These are phyloP conservation scores for Cephus spinipes DNA, from an alignment of 2,888 invertebrate species.

Conservation along the genomic window DNA sequence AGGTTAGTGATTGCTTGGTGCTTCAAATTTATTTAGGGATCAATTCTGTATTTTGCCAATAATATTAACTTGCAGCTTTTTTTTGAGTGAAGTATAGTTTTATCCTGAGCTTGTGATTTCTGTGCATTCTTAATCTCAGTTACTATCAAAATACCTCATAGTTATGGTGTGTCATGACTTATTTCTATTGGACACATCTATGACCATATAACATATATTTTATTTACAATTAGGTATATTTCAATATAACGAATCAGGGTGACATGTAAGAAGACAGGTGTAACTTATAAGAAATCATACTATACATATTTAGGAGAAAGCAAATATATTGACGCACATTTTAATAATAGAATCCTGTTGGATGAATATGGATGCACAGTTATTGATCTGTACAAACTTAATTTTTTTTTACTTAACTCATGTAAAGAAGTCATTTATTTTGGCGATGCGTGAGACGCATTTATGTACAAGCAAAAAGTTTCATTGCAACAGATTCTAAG, in stretches of 20 bases:
- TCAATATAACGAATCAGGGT: constrained; percentile 17
- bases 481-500: not conserved
- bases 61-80: not conserved
- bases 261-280: constrained; percentile 9
- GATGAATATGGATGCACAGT: not conserved
- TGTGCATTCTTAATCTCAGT: not conserved
- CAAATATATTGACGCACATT: not conserved
- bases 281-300: not conserved
- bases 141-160: not conserved
- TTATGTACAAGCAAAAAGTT: not conserved
- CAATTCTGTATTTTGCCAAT: not conserved
- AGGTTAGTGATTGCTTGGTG: not conserved
- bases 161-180: not conserved
- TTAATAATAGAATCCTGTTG: not conserved
- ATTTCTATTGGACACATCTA: not conserved
- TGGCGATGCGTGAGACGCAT: not conserved
- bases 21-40: not conserved
- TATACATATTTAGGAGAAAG: not conserved
- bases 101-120: not conserved
- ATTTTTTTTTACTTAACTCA: not conserved
- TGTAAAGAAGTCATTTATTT: not conserved
- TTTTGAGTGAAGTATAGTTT: not conserved
- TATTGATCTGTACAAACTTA: not conserved
- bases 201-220: constrained; percentile 4
- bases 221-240: constrained; percentile 3